Evolutionary conservation across 2,888 invertebrate species (phyloP).

Genomic region (Cheilosia scutellata): DNA sequence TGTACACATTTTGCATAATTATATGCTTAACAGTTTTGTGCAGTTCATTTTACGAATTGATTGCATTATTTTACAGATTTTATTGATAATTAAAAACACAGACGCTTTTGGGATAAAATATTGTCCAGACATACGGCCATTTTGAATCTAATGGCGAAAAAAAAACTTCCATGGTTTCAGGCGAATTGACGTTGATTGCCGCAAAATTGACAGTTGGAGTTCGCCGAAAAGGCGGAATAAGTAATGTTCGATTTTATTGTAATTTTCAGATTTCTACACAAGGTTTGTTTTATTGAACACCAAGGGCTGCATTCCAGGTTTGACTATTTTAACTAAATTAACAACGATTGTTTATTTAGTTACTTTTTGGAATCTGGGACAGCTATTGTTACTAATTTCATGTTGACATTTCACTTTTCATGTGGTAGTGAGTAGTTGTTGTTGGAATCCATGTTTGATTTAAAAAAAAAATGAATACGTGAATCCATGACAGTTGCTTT

Average conservation of each 20-base stretch:
- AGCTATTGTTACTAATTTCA: too few species aligned
- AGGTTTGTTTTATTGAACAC: too few species aligned
- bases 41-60: conserved; percentile 26
- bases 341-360: too few species aligned
- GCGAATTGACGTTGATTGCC: conserved; percentile 67
- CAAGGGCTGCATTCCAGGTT: too few species aligned
- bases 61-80: conserved; percentile 52
- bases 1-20: conserved; percentile 58
- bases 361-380: too few species aligned
- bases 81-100: conserved; percentile 65
- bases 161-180: conserved; percentile 71
- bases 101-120: conserved; percentile 71
- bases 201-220: conserved; percentile 58
- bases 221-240: conserved; percentile 9
- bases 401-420: too few species aligned
- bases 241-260: conserved; percentile 6
- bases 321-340: too few species aligned
- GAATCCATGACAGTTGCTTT: too few species aligned
- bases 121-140: conserved; percentile 73
- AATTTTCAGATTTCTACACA: too few species aligned
- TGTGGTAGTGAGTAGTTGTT: too few species aligned
- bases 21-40: conserved; percentile 49
- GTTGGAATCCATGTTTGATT: too few species aligned
- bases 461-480: too few species aligned
- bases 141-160: conserved; percentile 69